phyloP scores from a whole-genome alignment of 2,113 vertebrate species.

The Limanda limanda region DNA sequence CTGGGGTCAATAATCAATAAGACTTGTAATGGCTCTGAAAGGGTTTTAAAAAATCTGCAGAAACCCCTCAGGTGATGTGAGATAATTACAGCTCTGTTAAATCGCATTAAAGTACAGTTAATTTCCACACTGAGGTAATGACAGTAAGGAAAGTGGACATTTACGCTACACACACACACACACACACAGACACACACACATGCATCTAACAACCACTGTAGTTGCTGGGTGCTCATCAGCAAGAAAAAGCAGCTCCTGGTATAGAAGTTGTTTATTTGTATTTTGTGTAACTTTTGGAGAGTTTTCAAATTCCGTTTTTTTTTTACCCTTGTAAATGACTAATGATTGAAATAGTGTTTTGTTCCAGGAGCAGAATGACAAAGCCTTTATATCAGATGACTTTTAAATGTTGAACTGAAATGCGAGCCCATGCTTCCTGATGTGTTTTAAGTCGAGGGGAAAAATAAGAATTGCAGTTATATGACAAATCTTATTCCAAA shows the following conservation, averaged over 20 bases:
- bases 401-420: neutral
- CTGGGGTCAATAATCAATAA: neutral
- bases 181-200: too few species aligned
- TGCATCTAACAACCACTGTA: neutral
- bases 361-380: neutral
- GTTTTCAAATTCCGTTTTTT: too few species aligned
- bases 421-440: neutral
- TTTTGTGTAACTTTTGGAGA: too few species aligned
- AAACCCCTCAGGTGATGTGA: neutral
- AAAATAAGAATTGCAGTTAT: slow-evolving; percentile 3
- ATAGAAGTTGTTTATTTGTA: neutral
- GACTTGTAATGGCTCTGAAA: neutral
- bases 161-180: too few species aligned
- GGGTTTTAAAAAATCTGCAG: neutral
- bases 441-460: neutral
- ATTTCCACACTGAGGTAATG: neutral
- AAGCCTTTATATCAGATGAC: neutral
- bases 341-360: neutral
- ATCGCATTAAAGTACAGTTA: neutral
- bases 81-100: neutral
- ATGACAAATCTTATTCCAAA: slow-evolving; percentile 1
- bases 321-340: neutral
- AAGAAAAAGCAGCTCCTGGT: neutral
- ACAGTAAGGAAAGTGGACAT: too few species aligned
- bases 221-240: neutral